Conservation (phyloP, 1,140 invertebrate species). For the Drosophila bocqueti region DNA sequence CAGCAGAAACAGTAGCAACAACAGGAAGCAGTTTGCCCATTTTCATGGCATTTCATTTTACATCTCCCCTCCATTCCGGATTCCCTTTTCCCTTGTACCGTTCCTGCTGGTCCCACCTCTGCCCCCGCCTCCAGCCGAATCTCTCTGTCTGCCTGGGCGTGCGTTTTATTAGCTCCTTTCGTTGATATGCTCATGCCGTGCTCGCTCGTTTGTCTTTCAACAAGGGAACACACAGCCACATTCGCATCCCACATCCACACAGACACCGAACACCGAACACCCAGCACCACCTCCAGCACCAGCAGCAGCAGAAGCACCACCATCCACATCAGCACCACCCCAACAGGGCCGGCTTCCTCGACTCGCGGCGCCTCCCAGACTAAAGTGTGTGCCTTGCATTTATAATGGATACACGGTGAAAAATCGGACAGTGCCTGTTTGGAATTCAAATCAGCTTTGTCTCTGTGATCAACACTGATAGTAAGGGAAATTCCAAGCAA, state of each 20-base stretch:
- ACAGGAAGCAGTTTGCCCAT: constrained; percentile 82
- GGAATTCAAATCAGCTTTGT: constrained; percentile 10
- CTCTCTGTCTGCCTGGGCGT: constrained; percentile 57
- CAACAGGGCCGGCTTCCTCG: constrained; percentile 24
- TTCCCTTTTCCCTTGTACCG: not conserved
- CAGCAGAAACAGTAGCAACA: constrained; percentile 46
- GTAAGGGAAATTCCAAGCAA: not conserved
- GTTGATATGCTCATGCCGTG: constrained; percentile 81
- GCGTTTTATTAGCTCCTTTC: constrained; percentile 83
- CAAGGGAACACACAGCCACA: constrained; percentile 44
- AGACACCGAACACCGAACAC: constrained; percentile 20
- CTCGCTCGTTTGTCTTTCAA: constrained; percentile 79
- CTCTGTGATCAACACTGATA: not conserved
- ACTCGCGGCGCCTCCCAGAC: constrained; percentile 63
- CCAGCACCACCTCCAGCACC: constrained; percentile 18
- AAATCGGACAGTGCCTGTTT: constrained; percentile 11
- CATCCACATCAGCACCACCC: constrained; percentile 40
- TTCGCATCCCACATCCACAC: constrained; percentile 33
- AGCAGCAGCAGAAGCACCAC: constrained; percentile 10
- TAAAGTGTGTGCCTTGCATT: constrained; percentile 73
- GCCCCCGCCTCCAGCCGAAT: constrained; percentile 4
- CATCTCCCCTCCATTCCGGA: constrained; percentile 30
- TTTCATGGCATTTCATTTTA: constrained; percentile 81
- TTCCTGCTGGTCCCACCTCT: constrained; percentile 5
- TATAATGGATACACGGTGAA: constrained; percentile 62